Evolutionary conservation across 2,888 invertebrate genomes (phyloP).

Genomic region (Lasius fuliginosus): DNA sequence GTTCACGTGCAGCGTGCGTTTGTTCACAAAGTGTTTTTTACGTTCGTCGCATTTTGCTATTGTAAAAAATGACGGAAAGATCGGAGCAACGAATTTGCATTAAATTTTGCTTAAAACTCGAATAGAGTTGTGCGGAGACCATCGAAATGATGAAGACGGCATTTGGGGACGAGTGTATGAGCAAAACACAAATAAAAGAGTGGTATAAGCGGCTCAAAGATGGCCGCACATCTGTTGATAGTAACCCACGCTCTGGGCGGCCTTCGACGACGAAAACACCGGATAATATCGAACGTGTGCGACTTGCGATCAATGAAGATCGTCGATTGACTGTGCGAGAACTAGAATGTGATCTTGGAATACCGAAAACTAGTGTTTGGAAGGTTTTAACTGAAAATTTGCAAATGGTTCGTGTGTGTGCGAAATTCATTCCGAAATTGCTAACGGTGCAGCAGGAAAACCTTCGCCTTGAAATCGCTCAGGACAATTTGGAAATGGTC

Average conservation of each 20-base stretch:
- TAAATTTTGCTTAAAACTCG: too few relatives aligned
- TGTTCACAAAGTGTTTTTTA: too few relatives aligned
- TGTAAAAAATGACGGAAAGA: too few relatives aligned
- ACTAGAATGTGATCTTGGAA: background rate
- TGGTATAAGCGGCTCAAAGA: too few relatives aligned
- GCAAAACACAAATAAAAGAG: too few relatives aligned
- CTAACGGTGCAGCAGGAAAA: background rate
- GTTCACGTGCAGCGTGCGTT: too few relatives aligned
- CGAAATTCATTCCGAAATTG: background rate
- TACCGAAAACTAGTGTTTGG: background rate
- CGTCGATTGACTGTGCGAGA: background rate
- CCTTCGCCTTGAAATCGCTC: background rate
- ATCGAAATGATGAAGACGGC: too few relatives aligned
- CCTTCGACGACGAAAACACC: conserved; percentile 54
- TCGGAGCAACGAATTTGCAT: too few relatives aligned
- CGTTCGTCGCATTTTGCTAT: too few relatives aligned
- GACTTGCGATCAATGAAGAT: background rate
- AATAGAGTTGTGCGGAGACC: too few relatives aligned
- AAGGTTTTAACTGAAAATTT: background rate
- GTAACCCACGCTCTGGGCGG: conserved; percentile 57
- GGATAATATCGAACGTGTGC: conserved; percentile 50
- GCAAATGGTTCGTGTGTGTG: background rate
- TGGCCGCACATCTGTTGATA: too few relatives aligned
- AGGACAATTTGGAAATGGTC: conserved; percentile 23
- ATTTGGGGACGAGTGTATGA: too few relatives aligned